These are phyloP conservation scores for Kudoa iwatai DNA, from an alignment of 30 jellyfish, hydroid and myxozoan species.

Conservation along the genomic window DNA sequence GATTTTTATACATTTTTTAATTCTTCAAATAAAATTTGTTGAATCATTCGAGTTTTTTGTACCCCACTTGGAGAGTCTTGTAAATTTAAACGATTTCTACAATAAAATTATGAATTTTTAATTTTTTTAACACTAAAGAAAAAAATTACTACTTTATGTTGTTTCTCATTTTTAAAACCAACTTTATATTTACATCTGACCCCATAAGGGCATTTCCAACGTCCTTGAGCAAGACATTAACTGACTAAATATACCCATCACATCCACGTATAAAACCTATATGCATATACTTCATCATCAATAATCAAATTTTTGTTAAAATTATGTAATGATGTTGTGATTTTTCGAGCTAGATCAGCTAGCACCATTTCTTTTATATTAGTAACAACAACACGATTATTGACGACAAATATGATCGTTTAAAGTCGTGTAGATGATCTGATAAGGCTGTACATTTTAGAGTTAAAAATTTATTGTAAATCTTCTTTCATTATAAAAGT, in stretches of 20 bases:
- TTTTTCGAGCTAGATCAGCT: conserved; percentile 88
- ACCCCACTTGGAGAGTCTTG: conserved; percentile 81
- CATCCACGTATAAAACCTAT: not conserved
- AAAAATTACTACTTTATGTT: conserved; percentile 6
- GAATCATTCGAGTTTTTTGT: conserved; percentile 28
- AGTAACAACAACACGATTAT: no score
- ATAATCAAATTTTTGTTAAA: conserved; percentile 71
- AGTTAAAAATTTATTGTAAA: no score
- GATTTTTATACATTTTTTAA: conserved; percentile 22
- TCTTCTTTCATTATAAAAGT: no score
- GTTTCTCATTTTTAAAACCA: conserved; percentile 36
- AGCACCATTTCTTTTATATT: conserved; percentile 83
- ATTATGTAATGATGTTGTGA: conserved; percentile 47
- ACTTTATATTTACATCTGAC: conserved; percentile 82
- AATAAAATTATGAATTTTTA: not conserved
- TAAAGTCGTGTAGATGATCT: no score
- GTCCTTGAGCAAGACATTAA: conserved; percentile 78
- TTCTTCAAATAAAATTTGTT: conserved; percentile 71
- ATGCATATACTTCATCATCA: conserved; percentile 32
- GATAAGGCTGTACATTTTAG: no score
- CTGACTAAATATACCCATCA: not conserved
- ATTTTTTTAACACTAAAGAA: not conserved
- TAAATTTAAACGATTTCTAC: not conserved
- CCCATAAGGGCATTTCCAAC: conserved; percentile 77
- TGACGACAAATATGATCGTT: no score